Evolutionary conservation across 2,797 vertebrate genomes (phyloP), one percentile per base, ranked within the genome.

Genomic region (Hephaestus fuliginosus): DNA sequence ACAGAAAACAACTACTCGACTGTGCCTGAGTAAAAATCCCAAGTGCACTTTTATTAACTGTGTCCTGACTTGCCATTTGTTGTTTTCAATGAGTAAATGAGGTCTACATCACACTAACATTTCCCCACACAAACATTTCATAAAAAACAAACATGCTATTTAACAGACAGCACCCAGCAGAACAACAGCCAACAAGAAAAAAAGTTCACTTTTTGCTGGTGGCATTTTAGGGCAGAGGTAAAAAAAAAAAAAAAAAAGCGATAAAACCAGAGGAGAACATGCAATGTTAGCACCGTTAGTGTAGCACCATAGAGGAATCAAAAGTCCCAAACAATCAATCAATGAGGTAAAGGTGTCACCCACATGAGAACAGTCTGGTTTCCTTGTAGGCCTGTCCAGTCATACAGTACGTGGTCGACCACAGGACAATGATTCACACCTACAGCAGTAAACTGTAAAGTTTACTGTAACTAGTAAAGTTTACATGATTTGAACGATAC

Each of bases 261-360:
- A 39, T 4, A 22, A 48, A 67, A 12, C 18, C 3, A 33, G 33
- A 71, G 25, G 7, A 8, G 2, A 87, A 73, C 67, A 83, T 67
- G 56, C 41, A 81, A 51, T 66, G 62, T 87, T 74, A 90, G 86
- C 87, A 86, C 83, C 82, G 51, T 80, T 76, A 79, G 22, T n/a
- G 17, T 57, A 92, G 83, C 82, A 85, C 78, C 82, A 30, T 67
- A 25, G 20, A 62, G 44, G 6, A 78, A 70, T 74, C 5, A 12
- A 57, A 41, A 36, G 1, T 46, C 68, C 12, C 18, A 58, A 64
- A 62, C 60, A 78, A 70, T 39, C 10, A 51, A 52, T 79, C 11
- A 51, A 41, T 72, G 90, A 89, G 87, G 86, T 90, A 84, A 89
- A 62, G 14, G 20, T 33, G 30, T 74, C 1, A 33, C 60, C 56